Evolutionary conservation across 1,140 invertebrate genomes (phyloP), one percentile per base, ranked within the genome.

Genomic region (Pectinophora gossypiella): DNA sequence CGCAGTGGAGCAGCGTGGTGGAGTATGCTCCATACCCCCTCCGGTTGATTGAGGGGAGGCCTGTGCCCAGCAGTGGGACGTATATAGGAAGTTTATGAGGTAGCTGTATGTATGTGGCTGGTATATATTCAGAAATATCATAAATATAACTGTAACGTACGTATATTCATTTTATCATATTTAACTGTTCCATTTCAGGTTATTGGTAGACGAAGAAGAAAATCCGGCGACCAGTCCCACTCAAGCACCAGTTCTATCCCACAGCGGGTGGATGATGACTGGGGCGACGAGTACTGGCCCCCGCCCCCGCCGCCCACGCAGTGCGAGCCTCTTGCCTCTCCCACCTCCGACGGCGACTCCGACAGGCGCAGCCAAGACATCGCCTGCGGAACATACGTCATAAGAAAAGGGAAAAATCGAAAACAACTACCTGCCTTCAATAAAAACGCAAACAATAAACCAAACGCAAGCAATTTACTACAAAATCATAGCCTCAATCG

Each of bases 351-450:
- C 62, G 72, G 64, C 2, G 84, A 88, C 45, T 90, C 90, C 57
- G 84, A 92, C 73, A 64, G 90, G 70, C 64, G 89, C 65, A 47
- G 91, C 70, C 64, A 91, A 54, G 91, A 92, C 56, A 65, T 93
- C 2, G 90, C 90, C 16, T 91, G 90, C 22, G 93, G 92, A n/a
- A 94, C 93, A 7, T 94, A 94, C 64, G 91, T 94, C 5, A 93
- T 94, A 48, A 77, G 93, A 15, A 90, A 92, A 44, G 93, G 90
- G 74, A 65, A 90, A 88, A 69, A 91, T 40, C 59, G 87, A 23
- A 89, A 89, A 66, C 83, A 89, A 47, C 67, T 89, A 58, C 87
- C 87, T 19, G 76, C 71, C 46, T 87, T 88, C 56, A 78, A 83
- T 49, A 89, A 89, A 62, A 82, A 70, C 44, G 21, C 68, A 13